These are phyloP conservation scores for Okapia johnstoni DNA, from an alignment of 2,113 vertebrate species.

Conservation along the genomic window DNA sequence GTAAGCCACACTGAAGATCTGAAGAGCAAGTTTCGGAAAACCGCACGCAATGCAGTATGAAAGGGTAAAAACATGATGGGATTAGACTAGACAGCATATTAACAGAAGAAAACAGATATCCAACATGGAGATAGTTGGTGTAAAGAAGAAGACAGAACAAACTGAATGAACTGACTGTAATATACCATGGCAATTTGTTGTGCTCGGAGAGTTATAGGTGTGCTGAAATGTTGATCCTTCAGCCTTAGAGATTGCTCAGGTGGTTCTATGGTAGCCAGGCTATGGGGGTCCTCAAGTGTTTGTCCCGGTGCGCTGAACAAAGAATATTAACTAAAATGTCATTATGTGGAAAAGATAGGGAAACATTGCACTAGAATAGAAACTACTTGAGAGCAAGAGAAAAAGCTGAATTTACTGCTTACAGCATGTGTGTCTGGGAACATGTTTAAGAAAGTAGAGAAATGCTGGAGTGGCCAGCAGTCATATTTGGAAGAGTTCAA, in stretches of 20 bases:
- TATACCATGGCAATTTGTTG: background rate
- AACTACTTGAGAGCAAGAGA: background rate
- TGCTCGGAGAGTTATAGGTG: background rate
- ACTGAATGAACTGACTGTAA: background rate
- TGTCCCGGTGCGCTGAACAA: background rate
- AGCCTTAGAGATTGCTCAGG: background rate
- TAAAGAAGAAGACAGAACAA: background rate
- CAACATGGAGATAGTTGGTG: background rate
- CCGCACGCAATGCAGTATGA: background rate
- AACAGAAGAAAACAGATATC: background rate
- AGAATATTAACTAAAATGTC: background rate
- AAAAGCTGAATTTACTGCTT: background rate
- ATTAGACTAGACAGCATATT: background rate
- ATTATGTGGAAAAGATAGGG: background rate
- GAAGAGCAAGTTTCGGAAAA: background rate
- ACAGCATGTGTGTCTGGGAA: background rate
- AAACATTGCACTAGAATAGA: background rate
- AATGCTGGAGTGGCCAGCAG: background rate
- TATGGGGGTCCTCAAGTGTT: background rate
- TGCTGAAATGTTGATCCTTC: background rate
- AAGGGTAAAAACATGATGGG: background rate
- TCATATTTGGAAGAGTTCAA: background rate
- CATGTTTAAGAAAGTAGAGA: background rate
- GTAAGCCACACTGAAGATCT: background rate
- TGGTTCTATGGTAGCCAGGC: background rate